Percentiles rank a stretch among this genome's conserved stretches.
These are phyloP conservation scores for Drosophila tanythrix DNA, from an alignment of 2,888 invertebrate species.

Conservation along the genomic window DNA sequence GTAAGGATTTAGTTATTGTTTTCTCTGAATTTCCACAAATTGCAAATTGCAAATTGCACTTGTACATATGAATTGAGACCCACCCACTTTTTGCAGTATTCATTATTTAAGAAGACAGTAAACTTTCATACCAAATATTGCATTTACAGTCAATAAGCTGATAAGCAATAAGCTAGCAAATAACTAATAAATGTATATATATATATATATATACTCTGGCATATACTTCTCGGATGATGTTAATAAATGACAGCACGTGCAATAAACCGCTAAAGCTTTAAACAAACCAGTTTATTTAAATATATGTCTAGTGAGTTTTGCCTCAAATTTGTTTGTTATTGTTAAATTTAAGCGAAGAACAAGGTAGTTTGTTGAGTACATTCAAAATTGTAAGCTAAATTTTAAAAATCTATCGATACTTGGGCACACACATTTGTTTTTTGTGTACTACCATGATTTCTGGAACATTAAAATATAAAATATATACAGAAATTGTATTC, in stretches of 20 bases:
- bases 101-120: background rate
- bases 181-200: background rate
- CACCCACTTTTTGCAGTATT: background rate
- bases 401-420: background rate
- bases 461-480: background rate
- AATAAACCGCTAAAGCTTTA: background rate
- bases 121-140: background rate
- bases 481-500: background rate
- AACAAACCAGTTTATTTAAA: background rate
- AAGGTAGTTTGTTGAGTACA: background rate
- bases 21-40: background rate
- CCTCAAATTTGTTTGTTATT: background rate
- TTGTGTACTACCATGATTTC: background rate
- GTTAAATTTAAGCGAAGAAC: background rate
- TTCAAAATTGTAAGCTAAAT: background rate
- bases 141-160: background rate
- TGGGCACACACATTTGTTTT: background rate
- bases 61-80: background rate
- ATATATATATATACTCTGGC: background rate
- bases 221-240: background rate
- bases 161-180: background rate
- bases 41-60: background rate
- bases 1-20: background rate
- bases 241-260: background rate
- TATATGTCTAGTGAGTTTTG: background rate